phyloP scores from a whole-genome alignment of 2,797 vertebrate genomes.

The Phrynocephalus vlangalii region DNA sequence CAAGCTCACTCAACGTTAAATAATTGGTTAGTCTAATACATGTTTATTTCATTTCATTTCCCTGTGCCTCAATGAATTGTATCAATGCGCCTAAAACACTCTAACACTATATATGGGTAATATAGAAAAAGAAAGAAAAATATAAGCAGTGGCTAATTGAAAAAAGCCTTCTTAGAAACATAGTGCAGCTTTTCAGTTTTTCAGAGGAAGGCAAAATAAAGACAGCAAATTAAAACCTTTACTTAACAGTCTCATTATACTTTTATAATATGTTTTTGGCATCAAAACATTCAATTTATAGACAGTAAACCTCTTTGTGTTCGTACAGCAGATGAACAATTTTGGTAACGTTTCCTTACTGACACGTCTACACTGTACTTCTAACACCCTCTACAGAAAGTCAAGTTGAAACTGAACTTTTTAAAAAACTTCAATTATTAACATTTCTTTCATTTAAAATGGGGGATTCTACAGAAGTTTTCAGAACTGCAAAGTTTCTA shows the following conservation, averaged over 20 bases:
- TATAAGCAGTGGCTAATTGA: constrained; percentile 50
- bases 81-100: constrained; percentile 8
- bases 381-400: constrained; percentile 50
- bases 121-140: constrained; percentile 54
- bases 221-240: constrained; percentile 66
- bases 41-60: not conserved
- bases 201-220: constrained; percentile 58
- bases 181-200: constrained; percentile 61
- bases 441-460: constrained; percentile 62
- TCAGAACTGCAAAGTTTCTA: constrained; percentile 26
- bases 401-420: constrained; percentile 40
- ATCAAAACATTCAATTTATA: constrained; percentile 64
- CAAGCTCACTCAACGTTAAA: constrained; percentile 12
- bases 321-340: constrained; percentile 62
- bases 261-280: constrained; percentile 67
- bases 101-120: constrained; percentile 19
- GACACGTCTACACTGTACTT: constrained; percentile 54
- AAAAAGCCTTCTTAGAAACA: constrained; percentile 18
- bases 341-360: constrained; percentile 56
- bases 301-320: constrained; percentile 71
- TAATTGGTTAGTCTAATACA: not conserved
- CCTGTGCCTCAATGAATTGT: constrained; percentile 7
- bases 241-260: constrained; percentile 59
- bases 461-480: constrained; percentile 55
- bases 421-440: constrained; percentile 46